Evolutionary conservation across 1,140 invertebrate genomes (phyloP), one percentile per base, ranked within the genome.

Genomic region (Drosophila miranda): DNA sequence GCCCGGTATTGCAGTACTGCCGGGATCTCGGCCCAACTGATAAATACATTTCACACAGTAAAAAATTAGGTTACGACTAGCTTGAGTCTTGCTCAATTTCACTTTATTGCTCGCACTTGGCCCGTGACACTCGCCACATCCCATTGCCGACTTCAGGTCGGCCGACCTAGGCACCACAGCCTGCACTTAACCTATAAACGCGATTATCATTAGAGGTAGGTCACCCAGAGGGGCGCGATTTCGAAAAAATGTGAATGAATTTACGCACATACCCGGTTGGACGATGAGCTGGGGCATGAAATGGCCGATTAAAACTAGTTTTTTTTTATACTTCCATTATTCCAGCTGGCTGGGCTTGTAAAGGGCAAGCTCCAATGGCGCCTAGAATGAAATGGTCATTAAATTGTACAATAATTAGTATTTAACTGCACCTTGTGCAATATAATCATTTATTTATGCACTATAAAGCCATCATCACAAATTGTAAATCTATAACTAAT

Each of bases 1-100:
- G 61, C 66, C 78, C 66, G 73, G 75, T 83, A 93, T 92, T 94
- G 93, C 93, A 93, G 93, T 92, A 92, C 92, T 91, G 89, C 78
- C 78, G 78, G 66, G 75, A 77, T 52, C 64, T 76, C 66, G 50
- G 73, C 66, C 73, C 73, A 75, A 48, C 57, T 76, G 6, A 75
- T 92, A 19, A 19, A 19, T 19, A 19, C 19, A 19, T 19, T 19
- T 19, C 23, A 26, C 42, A 64, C 38, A 6, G 2, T 16, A 13
- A 5, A 23, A 41, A 19, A 30, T 30, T 30, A 28, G 16, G 48
- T 30, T n/a, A 14, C 14, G 14, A 60, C 42, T 30, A 14, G 19
- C 7, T 30, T 0, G 19, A 14, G 30, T 50, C 38, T 79, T 80
- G 43, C 78, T 51, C 46, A 76, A 80, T 60, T 76, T 67, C 57